These are phyloP conservation scores for Alexandromys fortis DNA, from an alignment of 2,113 vertebrate species.

Conservation along the genomic window DNA sequence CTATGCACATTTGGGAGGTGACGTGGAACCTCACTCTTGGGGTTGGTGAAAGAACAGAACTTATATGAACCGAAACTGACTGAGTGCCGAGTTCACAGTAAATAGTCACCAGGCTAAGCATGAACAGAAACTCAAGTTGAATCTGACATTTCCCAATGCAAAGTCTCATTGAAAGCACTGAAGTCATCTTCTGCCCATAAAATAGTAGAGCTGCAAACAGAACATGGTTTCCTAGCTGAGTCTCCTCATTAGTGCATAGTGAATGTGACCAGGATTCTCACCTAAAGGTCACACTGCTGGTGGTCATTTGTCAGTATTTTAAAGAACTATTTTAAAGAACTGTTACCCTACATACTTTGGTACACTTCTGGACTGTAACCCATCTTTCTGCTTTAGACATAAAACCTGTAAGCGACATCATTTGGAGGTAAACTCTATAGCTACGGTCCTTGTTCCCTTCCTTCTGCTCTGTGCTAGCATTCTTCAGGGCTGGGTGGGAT, in stretches of 20 bases:
- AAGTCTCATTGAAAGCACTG: constrained; percentile 6
- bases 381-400: background rate
- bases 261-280: background rate
- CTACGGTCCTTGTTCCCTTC: background rate
- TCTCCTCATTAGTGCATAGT: background rate
- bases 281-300: background rate
- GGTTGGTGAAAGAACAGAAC: constrained; percentile 29
- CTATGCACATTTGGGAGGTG: too few relatives aligned
- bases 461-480: background rate
- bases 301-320: background rate
- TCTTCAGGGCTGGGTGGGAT: background rate
- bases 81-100: background rate
- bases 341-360: background rate
- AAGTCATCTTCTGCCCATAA: background rate
- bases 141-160: background rate
- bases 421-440: background rate
- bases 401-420: background rate
- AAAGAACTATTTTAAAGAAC: too few relatives aligned
- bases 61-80: background rate
- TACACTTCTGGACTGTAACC: background rate
- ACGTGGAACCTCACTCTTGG: background rate
- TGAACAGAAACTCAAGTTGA: background rate
- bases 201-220: background rate
- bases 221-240: background rate
- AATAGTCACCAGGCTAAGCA: background rate